Evolutionary conservation across 1,140 invertebrate species (phyloP).

Genomic region (Zaprionus ornatus): DNA sequence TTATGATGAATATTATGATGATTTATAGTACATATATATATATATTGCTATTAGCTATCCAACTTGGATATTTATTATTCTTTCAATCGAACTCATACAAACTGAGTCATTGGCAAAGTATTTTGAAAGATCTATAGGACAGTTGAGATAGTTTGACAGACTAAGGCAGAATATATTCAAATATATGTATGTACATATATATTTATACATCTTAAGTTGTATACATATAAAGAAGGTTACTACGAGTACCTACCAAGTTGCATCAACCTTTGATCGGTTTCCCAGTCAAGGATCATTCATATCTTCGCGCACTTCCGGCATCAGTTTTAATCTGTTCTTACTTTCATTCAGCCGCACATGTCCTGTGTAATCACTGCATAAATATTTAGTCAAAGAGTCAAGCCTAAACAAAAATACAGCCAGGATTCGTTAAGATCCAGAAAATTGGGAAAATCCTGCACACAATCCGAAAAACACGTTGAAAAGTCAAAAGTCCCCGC

Average conservation of each 20-base stretch:
- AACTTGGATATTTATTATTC: no score
- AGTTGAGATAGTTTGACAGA: no score
- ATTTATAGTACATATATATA: no score
- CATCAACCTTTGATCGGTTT: neutral
- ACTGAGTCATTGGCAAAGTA: no score
- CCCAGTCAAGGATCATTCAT: neutral
- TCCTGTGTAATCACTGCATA: conserved; percentile 9
- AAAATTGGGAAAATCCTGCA: conserved; percentile 68
- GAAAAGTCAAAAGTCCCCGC: conserved; percentile 76
- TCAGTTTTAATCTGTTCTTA: neutral
- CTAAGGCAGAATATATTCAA: no score
- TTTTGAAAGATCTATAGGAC: no score
- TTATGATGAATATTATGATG: no score
- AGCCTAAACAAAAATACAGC: conserved; percentile 56
- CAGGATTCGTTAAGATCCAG: conserved; percentile 30
- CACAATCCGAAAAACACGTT: conserved; percentile 72
- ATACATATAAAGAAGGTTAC: neutral
- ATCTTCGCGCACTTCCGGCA: conserved; percentile 3
- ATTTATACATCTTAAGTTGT: neutral
- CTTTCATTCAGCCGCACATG: neutral
- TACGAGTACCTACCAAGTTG: neutral
- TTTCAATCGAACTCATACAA: neutral
- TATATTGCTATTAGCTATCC: no score
- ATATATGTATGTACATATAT: neutral
- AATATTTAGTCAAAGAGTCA: conserved; percentile 59